Evolutionary conservation across 2,888 invertebrate species (phyloP), one percentile per base, ranked within the genome.

Genomic region (Ametastegia equiseti): DNA sequence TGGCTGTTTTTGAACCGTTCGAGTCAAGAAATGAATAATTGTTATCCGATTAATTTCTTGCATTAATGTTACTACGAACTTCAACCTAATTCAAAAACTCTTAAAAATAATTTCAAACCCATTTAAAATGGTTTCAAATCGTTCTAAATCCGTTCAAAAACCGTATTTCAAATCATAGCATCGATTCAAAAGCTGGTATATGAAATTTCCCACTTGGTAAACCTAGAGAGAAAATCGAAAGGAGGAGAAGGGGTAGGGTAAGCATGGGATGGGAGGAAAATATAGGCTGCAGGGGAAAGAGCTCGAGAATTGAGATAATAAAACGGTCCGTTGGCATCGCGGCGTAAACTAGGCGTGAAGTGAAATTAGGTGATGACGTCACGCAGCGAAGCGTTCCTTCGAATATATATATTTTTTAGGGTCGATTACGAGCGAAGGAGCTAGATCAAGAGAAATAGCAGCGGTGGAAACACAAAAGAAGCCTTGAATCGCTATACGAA

Each of bases 301-400:
- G 60, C 23, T 23, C 9, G 3, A 39, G 39, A 39, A 67, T 67
- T 67, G 84, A 83, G 83, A 85, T 86, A 89, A 87, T 89, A 89
- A 87, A 89, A 88, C 86, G 87, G 87, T 87, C 87, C 88, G 86
- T 89, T 87, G 84, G 83, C 86, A 81, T 78, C 81, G 84, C 75
- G 5, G n/a, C 82, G 78, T 78, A 85, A 89, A 88, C 88, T 87
- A 88, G 88, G 88, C 90, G 89, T 89, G 88, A 89, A 88, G 86
- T 78, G 85, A 87, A 89, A 90, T 90, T 88, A 86, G 87, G 83
- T 81, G 87, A 84, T 90, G 90, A 90, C 90, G 89, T 90, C 89
- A 90, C 36, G 30, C 45, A 1, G 30, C 45, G 45, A 30, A 13
- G 33, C 71, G 27, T 27, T 30, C 36, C 19, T 19, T 67, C 39